Evolutionary conservation across 2,888 invertebrate species (phyloP), one percentile per base, ranked within the genome.

Genomic region (Anoncus sp.): DNA sequence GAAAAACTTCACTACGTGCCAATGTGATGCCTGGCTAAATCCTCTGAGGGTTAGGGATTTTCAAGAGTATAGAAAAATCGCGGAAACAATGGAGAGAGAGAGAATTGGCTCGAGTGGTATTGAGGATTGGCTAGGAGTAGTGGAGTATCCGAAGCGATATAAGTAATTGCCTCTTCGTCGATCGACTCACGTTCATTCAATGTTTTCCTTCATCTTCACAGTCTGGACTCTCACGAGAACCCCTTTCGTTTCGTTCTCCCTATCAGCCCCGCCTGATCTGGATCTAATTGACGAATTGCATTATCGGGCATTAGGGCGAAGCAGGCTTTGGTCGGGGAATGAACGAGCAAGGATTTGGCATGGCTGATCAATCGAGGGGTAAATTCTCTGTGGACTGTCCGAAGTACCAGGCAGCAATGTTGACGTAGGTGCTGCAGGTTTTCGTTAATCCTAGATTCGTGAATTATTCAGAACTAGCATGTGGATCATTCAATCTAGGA

Each of bases 251-350:
- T 74, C 76, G 43, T 69, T 49, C 75, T 72, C 79, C 79, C 79
- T 79, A 77, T 60, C 45, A 60, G 51, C n/a, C 20, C 78, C 38
- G 47, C 31, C 47, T 35, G 51, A 69, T 69, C 63, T 47, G 51
- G 81, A 84, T 83, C 83, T 77, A 86, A 86, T 85, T 86, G 83
- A 85, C 79, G 81, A 82, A 85, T 83, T 84, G 83, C 81, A 83
- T 85, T 85, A 82, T n/a, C 63, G 63, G 43, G 47, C 71, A 65
- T 45, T 43, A n/a, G n/a, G n/a, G n/a, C n/a, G n/a, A n/a, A n/a
- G n/a, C n/a, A n/a, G n/a, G n/a, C n/a, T n/a, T n/a, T n/a, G n/a
- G n/a, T n/a, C n/a, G n/a, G 63, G 65, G 49, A 60, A 76, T 66
- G 20, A 45, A 49, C 38, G 18, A 38, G 63, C 35, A 40, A 20